Percentiles rank a stretch among this genome's conserved stretches.
These are phyloP conservation scores for Caenorhabditis drosophilae DNA, from an alignment of 2,888 invertebrate genomes.

Conservation along the genomic window DNA sequence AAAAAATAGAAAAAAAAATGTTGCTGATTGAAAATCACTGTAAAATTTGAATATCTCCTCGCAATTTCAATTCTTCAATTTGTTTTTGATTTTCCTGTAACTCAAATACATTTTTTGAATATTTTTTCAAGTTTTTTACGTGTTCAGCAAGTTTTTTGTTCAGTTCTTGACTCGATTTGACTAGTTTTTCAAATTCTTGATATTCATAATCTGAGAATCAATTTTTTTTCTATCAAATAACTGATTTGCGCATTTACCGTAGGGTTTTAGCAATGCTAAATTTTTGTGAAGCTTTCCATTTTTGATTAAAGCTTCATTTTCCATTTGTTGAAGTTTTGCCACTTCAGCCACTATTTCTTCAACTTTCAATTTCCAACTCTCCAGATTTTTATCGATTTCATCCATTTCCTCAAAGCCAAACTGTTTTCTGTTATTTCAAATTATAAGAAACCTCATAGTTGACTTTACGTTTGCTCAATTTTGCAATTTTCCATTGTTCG, in stretches of 20 bases:
- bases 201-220: conserved; percentile 29
- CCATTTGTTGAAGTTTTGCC: conserved; percentile 19
- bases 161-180: conserved; percentile 18
- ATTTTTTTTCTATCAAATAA: neutral
- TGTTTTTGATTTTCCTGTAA: conserved; percentile 12
- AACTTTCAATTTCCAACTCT: conserved; percentile 21
- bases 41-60: conserved; percentile 18
- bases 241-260: conserved; percentile 6
- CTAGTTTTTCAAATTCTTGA: conserved; percentile 25
- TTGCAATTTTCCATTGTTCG: conserved; percentile 26
- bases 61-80: conserved; percentile 12
- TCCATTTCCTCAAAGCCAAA: too few species aligned
- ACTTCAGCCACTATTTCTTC: conserved; percentile 18
- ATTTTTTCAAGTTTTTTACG: conserved; percentile 3
- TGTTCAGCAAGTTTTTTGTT: conserved; percentile 18
- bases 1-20: too few species aligned
- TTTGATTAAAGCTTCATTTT: conserved; percentile 22
- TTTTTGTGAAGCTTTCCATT: conserved; percentile 22
- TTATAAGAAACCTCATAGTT: too few species aligned
- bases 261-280: conserved; percentile 33
- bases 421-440: too few species aligned
- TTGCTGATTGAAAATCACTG: conserved; percentile 1
- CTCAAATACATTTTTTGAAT: too few species aligned
- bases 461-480: too few species aligned
- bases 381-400: too few species aligned